These are phyloP conservation scores for Hoplostethus atlanticus DNA, from an alignment of 2,797 vertebrate genomes.

Conservation along the genomic window DNA sequence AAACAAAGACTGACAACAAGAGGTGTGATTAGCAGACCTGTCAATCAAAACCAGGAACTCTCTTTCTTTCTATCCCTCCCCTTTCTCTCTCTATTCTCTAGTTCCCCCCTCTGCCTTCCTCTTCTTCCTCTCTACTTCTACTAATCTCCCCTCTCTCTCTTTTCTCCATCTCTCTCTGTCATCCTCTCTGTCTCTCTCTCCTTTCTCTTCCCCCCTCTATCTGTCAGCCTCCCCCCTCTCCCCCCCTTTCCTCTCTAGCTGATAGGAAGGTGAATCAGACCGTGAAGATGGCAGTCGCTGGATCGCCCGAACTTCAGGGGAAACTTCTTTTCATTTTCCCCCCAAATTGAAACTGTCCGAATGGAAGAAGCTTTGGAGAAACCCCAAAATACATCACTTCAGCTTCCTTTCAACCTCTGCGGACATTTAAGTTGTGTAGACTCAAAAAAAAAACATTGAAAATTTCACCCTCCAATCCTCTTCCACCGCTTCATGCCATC, in stretches of 20 bases:
- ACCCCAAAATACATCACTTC: neutral
- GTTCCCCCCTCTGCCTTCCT: constrained; percentile 1
- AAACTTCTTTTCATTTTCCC: constrained; percentile 18
- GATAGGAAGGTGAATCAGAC: constrained; percentile 53
- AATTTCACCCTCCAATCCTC: no score
- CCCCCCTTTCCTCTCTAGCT: neutral
- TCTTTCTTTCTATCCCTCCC: neutral
- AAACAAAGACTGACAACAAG: constrained; percentile 14
- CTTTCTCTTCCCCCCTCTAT: neutral
- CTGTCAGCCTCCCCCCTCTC: constrained; percentile 10
- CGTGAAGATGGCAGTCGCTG: constrained; percentile 33
- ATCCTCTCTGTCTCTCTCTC: neutral
- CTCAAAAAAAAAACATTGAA: no score
- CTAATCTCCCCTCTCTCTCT: constrained; percentile 34
- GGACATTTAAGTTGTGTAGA: no score
- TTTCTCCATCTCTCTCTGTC: constrained; percentile 9
- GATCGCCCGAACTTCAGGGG: constrained; percentile 19
- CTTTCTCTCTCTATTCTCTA: neutral
- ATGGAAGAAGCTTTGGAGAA: constrained; percentile 14
- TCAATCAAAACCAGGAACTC: constrained; percentile 25
- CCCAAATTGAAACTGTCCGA: constrained; percentile 39
- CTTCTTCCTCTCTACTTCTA: constrained; percentile 1
- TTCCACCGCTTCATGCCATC: no score
- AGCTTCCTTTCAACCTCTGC: no score
- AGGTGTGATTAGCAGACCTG: constrained; percentile 16